These are phyloP conservation scores for Battus philenor DNA, from an alignment of 1,140 invertebrate species.

Conservation along the genomic window DNA sequence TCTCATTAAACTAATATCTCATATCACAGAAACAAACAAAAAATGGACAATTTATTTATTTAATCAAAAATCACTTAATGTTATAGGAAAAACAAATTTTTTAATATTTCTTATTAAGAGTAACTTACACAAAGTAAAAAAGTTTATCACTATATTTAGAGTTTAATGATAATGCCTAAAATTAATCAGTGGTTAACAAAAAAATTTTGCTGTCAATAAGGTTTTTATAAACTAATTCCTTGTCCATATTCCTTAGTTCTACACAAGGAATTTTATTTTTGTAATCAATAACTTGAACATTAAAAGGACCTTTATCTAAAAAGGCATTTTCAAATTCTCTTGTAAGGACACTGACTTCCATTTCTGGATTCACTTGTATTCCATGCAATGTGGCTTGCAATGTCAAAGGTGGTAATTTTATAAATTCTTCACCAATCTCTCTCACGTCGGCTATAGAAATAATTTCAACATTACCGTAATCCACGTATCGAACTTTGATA, in stretches of 20 bases:
- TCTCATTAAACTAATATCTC: too few relatives aligned
- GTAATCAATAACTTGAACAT: constrained; percentile 35
- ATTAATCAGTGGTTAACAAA: too few relatives aligned
- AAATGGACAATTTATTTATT: background rate
- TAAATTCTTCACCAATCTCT: constrained; percentile 49
- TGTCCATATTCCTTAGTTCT: constrained; percentile 40
- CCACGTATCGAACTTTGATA: constrained; percentile 62
- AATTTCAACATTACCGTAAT: constrained; percentile 58
- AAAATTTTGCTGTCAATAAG: constrained; percentile 45
- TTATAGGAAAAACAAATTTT: background rate
- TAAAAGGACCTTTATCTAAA: constrained; percentile 48
- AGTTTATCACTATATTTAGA: too few relatives aligned
- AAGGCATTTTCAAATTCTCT: constrained; percentile 40
- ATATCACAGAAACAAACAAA: too few relatives aligned
- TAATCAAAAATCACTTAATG: background rate
- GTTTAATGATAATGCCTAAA: too few relatives aligned
- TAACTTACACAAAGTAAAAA: background rate
- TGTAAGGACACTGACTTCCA: constrained; percentile 27
- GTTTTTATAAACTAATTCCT: constrained; percentile 40
- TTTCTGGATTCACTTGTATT: constrained; percentile 37
- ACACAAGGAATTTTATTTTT: constrained; percentile 33
- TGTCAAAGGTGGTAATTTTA: constrained; percentile 39
- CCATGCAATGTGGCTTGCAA: constrained; percentile 40
- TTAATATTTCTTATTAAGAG: background rate
- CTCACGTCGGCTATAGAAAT: constrained; percentile 41